Conservation (phyloP, 2,797 vertebrate genomes). For the Lepus townsendii region DNA sequence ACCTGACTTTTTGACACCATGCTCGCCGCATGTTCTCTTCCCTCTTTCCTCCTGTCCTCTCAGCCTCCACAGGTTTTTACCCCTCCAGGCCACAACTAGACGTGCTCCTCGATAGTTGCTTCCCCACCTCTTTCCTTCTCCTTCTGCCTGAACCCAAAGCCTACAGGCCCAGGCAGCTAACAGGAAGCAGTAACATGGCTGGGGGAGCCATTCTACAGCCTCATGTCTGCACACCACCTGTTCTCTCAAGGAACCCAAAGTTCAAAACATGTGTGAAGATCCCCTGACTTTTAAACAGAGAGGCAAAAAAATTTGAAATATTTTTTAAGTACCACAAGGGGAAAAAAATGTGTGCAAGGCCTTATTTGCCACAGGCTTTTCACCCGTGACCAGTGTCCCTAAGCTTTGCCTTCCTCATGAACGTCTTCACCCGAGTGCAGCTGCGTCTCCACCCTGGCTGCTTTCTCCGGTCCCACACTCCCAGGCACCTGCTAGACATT, state of each 20-base stretch:
- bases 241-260: not conserved
- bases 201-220: not conserved
- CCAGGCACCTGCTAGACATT: not conserved
- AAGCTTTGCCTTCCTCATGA: not conserved
- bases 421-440: not conserved
- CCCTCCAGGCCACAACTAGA: not conserved
- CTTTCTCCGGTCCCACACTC: not conserved
- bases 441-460: not conserved
- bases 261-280: not conserved
- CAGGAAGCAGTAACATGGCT: not conserved
- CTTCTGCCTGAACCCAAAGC: not conserved
- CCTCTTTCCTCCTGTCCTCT: not conserved
- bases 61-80: too few relatives aligned
- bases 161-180: too few relatives aligned
- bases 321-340: not conserved
- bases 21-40: not conserved
- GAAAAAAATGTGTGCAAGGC: too few relatives aligned
- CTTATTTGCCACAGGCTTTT: not conserved
- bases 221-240: not conserved
- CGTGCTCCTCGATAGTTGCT: not conserved
- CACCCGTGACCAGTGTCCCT: not conserved
- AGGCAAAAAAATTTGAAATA: not conserved
- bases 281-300: slow-evolving; percentile 19
- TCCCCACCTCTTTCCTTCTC: not conserved
- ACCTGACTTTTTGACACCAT: not conserved